Evolutionary conservation across 2,888 invertebrate species (phyloP).

Genomic region (Stramonita haemastoma): DNA sequence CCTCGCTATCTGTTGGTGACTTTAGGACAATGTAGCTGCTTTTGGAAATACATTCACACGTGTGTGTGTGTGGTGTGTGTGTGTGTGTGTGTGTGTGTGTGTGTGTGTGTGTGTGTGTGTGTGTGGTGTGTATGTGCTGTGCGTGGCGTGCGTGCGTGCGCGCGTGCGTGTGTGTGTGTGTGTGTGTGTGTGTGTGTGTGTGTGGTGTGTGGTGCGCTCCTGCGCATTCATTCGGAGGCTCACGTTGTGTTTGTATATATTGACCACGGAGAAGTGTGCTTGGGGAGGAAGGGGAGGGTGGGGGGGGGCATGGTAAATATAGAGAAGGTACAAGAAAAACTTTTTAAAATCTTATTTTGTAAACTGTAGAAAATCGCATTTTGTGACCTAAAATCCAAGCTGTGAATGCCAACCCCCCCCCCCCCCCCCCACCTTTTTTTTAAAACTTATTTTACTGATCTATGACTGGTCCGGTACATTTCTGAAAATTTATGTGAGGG

Average conservation of each 20-base stretch:
- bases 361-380: too few relatives aligned
- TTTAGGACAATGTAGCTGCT: too few relatives aligned
- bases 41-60: too few relatives aligned
- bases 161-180: slow-evolving; percentile 9
- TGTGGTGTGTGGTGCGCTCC: neutral
- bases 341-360: too few relatives aligned
- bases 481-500: neutral
- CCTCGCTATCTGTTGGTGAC: too few relatives aligned
- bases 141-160: neutral
- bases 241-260: neutral
- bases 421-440: too few relatives aligned
- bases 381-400: too few relatives aligned
- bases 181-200: neutral
- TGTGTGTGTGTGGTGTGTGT: neutral
- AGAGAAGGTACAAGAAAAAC: too few relatives aligned
- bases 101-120: neutral
- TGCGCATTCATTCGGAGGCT: neutral
- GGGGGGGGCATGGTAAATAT: neutral
- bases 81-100: neutral
- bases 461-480: too few relatives aligned
- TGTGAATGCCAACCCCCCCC: too few relatives aligned
- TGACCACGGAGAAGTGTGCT: neutral
- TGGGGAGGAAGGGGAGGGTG: neutral
- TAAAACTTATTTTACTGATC: too few relatives aligned
- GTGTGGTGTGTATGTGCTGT: neutral